phyloP scores from a whole-genome alignment of 2,797 vertebrate genomes.

The Chaetodon trifasciatus region DNA sequence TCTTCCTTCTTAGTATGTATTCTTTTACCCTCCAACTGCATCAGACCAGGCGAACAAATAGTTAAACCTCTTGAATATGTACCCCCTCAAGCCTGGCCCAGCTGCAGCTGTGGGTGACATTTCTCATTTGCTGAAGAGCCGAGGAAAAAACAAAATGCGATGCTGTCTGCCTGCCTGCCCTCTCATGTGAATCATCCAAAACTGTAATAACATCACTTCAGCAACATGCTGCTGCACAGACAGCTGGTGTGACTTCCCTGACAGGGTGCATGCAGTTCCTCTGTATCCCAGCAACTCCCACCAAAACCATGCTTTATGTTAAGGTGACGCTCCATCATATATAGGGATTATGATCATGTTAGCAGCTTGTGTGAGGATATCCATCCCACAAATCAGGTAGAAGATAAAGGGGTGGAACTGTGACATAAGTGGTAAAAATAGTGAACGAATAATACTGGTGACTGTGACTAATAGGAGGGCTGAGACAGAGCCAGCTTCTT shows the following conservation, averaged over 20 bases:
- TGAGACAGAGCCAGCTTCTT: slow-evolving; percentile 30
- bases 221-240: slow-evolving; percentile 43
- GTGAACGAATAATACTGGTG: slow-evolving; percentile 39
- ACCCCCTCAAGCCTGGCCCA: slow-evolving; percentile 57
- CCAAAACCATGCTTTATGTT: slow-evolving; percentile 24
- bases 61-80: slow-evolving; percentile 57
- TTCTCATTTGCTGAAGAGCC: slow-evolving; percentile 72
- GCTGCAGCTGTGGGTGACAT: slow-evolving; percentile 73
- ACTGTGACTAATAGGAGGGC: slow-evolving; percentile 26
- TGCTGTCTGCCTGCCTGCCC: slow-evolving; percentile 53
- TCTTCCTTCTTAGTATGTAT: slow-evolving; percentile 7
- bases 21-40: slow-evolving; percentile 32
- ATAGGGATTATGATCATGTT: slow-evolving; percentile 6
- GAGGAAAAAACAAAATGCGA: slow-evolving; percentile 16
- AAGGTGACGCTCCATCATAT: slow-evolving; percentile 20
- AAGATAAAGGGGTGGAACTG: slow-evolving; percentile 15
- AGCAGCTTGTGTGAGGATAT: slow-evolving; percentile 2
- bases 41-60: slow-evolving; percentile 66
- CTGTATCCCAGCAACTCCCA: slow-evolving; percentile 8
- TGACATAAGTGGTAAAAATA: slow-evolving; percentile 36
- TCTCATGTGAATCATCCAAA: slow-evolving; percentile 76
- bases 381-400: slow-evolving; percentile 18
- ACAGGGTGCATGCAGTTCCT: slow-evolving; percentile 42
- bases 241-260: slow-evolving; percentile 45
- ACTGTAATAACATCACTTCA: slow-evolving; percentile 68